Base-by-base conservation (phyloP, 2,797 vertebrate species). In the Malurus leucopterus region DNA sequence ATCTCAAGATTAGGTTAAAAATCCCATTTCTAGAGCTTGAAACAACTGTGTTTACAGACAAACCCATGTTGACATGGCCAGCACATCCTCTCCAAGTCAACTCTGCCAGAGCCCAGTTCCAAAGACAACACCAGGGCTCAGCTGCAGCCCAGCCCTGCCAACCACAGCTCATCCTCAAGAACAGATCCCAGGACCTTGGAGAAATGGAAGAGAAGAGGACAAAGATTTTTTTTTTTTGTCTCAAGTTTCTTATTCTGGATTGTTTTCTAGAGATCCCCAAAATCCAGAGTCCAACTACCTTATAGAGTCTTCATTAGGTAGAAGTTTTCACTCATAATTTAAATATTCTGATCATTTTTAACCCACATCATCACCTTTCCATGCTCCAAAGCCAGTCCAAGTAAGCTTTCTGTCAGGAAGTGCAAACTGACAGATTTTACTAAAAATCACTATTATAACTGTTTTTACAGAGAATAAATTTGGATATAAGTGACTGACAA, bases 51-150 rank as follows among this genome's bases (percentile, higher is more conserved):
- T 92, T 69, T 19, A 64, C 4, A 30, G 68, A 3, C 6, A 32
- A 38, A 10, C 30, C 2, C 24, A 3, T 6, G 6, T 1, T 17
- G 76, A 6, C 26, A 53, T 0, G 40, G 32, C 8, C 54, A 54
- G 30, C 57, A 62, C 15, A 16, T 4, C 12, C 26, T 18, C 32
- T 20, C 15, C 26, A 10, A 32, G 2, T 3, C 50, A 40, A 11
- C 44, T 26, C 3, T 14, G 44, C 22, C 18, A 32, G 34, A n/a
- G 32, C 55, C 21, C 23, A 62, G 41, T 46, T 41, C 50, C 58
- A 59, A 36, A 8, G 4, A 8, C 24, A 29, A 4, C 20, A 17
- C 6, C 68, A 21, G 43, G 40, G 29, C 55, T 34, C 69, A 30
- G 11, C 53, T 44, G n/a, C 54, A 50, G 26, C 65, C 38, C 78